Evolutionary conservation across 2,797 vertebrate species (phyloP).

Genomic region (Telmatherina bonti): DNA sequence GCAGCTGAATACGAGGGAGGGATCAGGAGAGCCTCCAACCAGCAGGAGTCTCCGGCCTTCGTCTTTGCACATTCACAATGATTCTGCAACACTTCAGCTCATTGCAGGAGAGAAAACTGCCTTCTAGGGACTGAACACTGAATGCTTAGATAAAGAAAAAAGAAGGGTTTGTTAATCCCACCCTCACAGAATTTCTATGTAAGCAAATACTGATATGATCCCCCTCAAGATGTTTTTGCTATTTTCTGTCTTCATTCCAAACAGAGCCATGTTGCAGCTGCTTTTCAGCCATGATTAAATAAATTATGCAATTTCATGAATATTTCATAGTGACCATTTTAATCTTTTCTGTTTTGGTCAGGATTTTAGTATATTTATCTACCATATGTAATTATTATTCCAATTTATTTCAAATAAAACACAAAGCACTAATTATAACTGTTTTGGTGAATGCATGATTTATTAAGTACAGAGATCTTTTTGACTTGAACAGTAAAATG

Average conservation of each 20-base stretch:
- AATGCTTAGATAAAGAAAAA: neutral
- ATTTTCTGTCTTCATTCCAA: neutral
- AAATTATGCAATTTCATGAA: neutral
- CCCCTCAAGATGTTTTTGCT: neutral
- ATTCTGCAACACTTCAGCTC: constrained; percentile 72
- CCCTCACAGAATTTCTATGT: neutral
- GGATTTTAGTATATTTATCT: neutral
- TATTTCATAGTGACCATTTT: neutral
- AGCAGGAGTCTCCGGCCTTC: constrained; percentile 56
- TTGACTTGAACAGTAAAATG: neutral
- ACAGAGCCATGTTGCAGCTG: neutral
- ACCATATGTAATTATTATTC: neutral
- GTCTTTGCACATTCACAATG: constrained; percentile 76
- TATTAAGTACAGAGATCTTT: neutral
- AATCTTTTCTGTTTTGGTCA: neutral
- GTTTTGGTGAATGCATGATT: neutral
- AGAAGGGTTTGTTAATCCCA: neutral
- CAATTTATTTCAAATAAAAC: neutral
- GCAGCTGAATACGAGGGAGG: constrained; percentile 15
- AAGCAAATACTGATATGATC: neutral
- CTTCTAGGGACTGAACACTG: constrained; percentile 64
- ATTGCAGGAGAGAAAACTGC: constrained; percentile 84
- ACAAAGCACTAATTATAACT: neutral
- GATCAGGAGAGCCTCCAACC: constrained; percentile 50
- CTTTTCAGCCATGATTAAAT: neutral